Evolutionary conservation across 1,140 invertebrate genomes (phyloP).

Genomic region (Zelostemma sp.): DNA sequence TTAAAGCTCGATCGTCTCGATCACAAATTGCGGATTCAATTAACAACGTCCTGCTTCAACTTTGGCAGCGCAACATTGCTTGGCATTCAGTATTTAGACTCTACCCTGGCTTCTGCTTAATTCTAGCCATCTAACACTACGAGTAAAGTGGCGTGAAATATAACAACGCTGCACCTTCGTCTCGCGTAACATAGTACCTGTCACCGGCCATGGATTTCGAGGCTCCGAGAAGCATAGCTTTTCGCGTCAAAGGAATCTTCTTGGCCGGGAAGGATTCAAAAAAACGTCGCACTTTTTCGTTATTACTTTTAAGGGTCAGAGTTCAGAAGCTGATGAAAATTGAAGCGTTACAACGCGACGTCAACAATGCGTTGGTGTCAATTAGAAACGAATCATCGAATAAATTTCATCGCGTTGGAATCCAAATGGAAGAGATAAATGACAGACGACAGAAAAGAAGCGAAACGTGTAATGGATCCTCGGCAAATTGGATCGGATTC

Average conservation of each 20-base stretch:
- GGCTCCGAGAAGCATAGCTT: too few relatives aligned
- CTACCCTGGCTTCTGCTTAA: constrained; percentile 31
- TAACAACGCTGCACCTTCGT: constrained; percentile 13
- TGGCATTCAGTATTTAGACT: constrained; percentile 15
- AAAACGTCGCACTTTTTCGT: too few relatives aligned
- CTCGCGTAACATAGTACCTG: constrained; percentile 9
- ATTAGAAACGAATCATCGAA: not conserved
- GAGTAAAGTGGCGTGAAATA: constrained; percentile 22
- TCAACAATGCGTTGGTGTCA: too few relatives aligned
- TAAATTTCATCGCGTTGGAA: not conserved
- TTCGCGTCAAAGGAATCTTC: too few relatives aligned
- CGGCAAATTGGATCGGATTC: constrained; percentile 34
- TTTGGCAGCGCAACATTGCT: constrained; percentile 11
- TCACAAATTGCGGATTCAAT: constrained; percentile 45
- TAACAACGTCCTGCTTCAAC: constrained; percentile 24
- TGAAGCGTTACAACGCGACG: too few relatives aligned
- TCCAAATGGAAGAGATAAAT: not conserved
- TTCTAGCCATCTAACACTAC: constrained; percentile 23
- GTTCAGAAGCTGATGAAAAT: too few relatives aligned
- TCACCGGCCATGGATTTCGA: constrained; percentile 2
- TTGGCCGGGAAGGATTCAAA: too few relatives aligned
- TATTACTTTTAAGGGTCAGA: too few relatives aligned
- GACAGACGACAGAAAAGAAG: not conserved
- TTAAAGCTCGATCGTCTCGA: constrained; percentile 18
- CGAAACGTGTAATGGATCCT: not conserved